phyloP scores from a whole-genome alignment of 2,113 vertebrate genomes.

The Hyla sarda region DNA sequence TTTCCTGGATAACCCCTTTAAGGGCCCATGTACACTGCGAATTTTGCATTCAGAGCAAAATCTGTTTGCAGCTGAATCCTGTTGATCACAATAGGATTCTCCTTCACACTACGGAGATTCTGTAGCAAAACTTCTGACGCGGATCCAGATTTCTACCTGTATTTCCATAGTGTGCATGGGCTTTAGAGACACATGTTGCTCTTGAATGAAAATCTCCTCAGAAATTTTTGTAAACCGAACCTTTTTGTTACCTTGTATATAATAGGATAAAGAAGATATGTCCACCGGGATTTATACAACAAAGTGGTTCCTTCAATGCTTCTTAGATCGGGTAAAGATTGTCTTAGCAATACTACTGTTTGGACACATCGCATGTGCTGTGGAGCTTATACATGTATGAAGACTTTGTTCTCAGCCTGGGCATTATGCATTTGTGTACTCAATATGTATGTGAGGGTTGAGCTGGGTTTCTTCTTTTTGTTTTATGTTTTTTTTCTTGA shows the following conservation, averaged over 20 bases:
- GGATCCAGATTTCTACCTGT: too few species aligned
- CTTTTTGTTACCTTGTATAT: not conserved
- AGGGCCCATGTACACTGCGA: too few species aligned
- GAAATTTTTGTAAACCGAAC: not conserved
- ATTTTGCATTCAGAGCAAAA: too few species aligned
- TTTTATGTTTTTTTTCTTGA: too few species aligned
- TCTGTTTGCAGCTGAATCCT: too few species aligned
- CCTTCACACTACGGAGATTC: too few species aligned
- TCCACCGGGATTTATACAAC: slow-evolving; percentile 90
- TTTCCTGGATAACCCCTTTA: too few species aligned
- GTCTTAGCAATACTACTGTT: not conserved
- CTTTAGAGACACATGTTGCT: not conserved
- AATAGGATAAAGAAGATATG: slow-evolving; percentile 93
- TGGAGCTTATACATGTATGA: not conserved
- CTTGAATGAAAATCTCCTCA: not conserved
- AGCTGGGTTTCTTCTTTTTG: too few species aligned
- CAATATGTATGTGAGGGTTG: not conserved
- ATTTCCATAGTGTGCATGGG: too few species aligned
- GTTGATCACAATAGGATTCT: too few species aligned
- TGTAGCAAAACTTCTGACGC: too few species aligned
- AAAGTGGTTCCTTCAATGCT: slow-evolving; percentile 95
- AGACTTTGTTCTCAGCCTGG: not conserved
- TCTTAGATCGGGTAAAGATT: slow-evolving; percentile 87
- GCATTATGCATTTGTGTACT: not conserved
- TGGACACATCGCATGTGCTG: not conserved